These are phyloP conservation scores for Peromyscus polionotus DNA, from an alignment of 2,113 vertebrate genomes.

Conservation along the genomic window DNA sequence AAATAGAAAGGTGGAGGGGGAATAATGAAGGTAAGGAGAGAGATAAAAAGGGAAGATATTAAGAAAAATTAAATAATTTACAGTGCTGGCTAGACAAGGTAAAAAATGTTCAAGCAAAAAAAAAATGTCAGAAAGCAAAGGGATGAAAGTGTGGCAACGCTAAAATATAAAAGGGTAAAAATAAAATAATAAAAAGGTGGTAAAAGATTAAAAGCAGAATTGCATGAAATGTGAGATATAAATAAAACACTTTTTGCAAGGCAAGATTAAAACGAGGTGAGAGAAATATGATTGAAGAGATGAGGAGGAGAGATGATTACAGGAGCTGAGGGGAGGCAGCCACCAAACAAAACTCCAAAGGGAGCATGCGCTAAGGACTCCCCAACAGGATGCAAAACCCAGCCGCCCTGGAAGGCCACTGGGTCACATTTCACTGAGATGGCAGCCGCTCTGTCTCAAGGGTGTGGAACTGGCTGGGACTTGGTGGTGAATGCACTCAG, in stretches of 20 bases:
- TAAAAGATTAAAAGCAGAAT: conserved; percentile 78
- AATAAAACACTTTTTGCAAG: conserved; percentile 76
- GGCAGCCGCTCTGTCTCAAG: conserved; percentile 1
- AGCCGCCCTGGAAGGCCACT: background rate
- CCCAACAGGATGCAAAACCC: background rate
- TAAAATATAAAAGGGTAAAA: conserved; percentile 81
- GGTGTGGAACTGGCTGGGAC: background rate
- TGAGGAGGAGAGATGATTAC: conserved; percentile 49
- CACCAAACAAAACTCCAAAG: background rate
- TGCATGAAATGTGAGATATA: conserved; percentile 74
- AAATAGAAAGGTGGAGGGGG: conserved; percentile 60
- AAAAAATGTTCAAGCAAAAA: conserved; percentile 69
- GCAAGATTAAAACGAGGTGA: conserved; percentile 65
- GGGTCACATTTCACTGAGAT: background rate
- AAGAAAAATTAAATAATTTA: conserved; percentile 80
- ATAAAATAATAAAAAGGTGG: conserved; percentile 82
- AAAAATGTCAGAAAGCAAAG: conserved; percentile 75
- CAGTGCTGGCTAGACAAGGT: conserved; percentile 62
- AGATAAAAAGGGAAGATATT: conserved; percentile 63
- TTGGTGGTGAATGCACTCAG: background rate
- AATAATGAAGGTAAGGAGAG: conserved; percentile 33
- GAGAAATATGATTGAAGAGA: conserved; percentile 35
- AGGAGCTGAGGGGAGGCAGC: background rate
- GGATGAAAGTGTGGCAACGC: conserved; percentile 76
- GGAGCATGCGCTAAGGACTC: background rate